Evolutionary conservation across 2,797 vertebrate species (phyloP).

Genomic region (Chrysocyon brachyurus): DNA sequence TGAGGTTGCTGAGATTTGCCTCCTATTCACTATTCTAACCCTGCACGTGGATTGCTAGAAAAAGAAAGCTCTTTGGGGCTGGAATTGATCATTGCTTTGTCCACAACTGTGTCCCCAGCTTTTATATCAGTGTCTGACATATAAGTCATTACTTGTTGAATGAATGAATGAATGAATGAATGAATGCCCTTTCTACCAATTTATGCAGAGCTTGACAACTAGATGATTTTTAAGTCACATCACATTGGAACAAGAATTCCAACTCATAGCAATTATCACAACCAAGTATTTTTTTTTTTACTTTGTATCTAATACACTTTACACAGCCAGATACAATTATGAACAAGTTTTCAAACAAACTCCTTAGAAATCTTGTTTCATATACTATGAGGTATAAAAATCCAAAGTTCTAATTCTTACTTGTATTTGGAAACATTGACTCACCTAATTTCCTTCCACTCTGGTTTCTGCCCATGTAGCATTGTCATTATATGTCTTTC

Average conservation of each 20-base stretch:
- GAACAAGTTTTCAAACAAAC: constrained; percentile 18
- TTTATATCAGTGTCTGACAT: background rate
- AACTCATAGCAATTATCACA: background rate
- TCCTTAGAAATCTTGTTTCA: background rate
- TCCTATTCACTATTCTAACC: background rate
- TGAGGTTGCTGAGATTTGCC: background rate
- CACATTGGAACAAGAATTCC: background rate
- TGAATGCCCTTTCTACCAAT: background rate
- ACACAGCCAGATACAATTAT: background rate
- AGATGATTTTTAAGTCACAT: no score
- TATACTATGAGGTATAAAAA: background rate
- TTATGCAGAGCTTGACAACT: background rate
- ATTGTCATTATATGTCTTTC: background rate
- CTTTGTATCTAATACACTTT: background rate
- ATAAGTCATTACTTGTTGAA: background rate
- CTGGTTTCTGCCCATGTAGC: background rate
- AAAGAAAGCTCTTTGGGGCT: background rate
- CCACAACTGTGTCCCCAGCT: background rate
- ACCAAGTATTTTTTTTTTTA: background rate
- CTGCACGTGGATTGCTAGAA: background rate
- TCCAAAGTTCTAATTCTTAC: background rate
- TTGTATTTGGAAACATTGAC: background rate
- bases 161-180: background rate
- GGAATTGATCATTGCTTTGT: background rate
- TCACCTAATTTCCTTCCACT: background rate